These are phyloP conservation scores for Meloidogyne floridensis DNA, from an alignment of 1,140 invertebrate genomes.

Conservation along the genomic window DNA sequence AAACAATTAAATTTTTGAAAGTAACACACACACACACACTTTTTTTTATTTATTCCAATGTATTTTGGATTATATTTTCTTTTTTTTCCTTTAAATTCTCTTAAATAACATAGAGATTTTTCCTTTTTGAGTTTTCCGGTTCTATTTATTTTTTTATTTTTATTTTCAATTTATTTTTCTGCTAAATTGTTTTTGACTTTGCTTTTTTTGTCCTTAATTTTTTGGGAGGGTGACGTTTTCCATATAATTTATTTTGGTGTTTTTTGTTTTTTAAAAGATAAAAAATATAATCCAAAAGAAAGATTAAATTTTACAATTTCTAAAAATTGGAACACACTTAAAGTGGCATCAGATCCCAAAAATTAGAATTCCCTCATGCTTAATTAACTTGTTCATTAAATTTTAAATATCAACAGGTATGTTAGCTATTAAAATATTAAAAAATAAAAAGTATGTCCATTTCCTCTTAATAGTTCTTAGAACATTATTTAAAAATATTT, in stretches of 20 bases:
- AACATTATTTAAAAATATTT: too few species aligned
- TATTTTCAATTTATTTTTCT: background rate
- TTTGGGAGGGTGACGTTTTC: background rate
- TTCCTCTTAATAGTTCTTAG: too few species aligned
- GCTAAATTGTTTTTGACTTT: background rate
- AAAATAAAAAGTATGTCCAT: too few species aligned
- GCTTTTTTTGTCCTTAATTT: background rate
- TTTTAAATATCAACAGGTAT: too few species aligned
- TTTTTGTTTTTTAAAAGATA: too few species aligned
- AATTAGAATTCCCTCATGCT: too few species aligned
- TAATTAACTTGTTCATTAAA: too few species aligned
- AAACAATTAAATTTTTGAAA: conserved; percentile 10
- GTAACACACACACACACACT: background rate
- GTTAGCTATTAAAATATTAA: too few species aligned
- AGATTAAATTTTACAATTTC: too few species aligned
- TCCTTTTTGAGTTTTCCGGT: conserved; percentile 10
- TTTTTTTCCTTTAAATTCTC: background rate
- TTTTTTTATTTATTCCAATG: conserved; percentile 4
- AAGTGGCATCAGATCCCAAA: too few species aligned
- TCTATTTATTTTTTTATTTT: background rate
- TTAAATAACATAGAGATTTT: background rate
- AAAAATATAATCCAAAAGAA: background rate
- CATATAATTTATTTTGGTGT: background rate
- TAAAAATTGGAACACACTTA: too few species aligned
- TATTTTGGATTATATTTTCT: background rate